These are phyloP conservation scores for Propithecus coquereli DNA, from an alignment of 2,113 vertebrate genomes.

Conservation along the genomic window DNA sequence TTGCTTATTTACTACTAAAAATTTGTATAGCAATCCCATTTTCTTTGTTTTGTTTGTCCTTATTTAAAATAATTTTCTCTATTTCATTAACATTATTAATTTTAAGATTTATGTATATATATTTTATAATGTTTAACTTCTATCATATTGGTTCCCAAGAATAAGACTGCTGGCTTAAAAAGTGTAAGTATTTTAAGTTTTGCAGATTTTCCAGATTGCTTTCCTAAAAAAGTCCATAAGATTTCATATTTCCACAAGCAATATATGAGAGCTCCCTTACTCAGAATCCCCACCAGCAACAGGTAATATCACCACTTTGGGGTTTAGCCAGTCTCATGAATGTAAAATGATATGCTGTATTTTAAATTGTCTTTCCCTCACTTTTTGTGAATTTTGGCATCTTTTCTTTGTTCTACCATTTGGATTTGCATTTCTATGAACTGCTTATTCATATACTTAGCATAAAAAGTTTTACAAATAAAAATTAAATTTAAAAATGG, in stretches of 20 bases:
- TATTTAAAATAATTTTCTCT: conserved; percentile 5
- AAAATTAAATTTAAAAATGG: neutral
- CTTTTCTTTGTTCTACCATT: conserved; percentile 9
- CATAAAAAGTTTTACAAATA: neutral
- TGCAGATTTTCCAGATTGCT: neutral
- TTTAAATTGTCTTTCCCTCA: neutral
- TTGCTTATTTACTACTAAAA: neutral
- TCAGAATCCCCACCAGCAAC: neutral
- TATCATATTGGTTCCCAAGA: neutral
- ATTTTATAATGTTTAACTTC: neutral
- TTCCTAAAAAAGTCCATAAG: neutral
- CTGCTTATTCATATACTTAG: neutral
- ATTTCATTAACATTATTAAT: neutral
- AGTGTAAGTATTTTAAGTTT: conserved; percentile 25
- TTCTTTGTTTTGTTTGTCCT: neutral
- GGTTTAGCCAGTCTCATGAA: neutral
- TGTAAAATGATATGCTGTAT: neutral
- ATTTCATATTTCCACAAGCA: neutral
- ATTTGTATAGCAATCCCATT: neutral
- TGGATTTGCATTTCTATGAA: neutral
- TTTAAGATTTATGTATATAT: neutral
- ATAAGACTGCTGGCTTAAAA: conserved; percentile 17
- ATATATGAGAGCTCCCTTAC: neutral
- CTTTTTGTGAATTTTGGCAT: neutral
- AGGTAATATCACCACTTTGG: neutral